Percentiles rank a stretch among this genome's conserved stretches.
Evolutionary conservation across 2,113 vertebrate genomes (phyloP).

Genomic region (Dipodomys spectabilis): DNA sequence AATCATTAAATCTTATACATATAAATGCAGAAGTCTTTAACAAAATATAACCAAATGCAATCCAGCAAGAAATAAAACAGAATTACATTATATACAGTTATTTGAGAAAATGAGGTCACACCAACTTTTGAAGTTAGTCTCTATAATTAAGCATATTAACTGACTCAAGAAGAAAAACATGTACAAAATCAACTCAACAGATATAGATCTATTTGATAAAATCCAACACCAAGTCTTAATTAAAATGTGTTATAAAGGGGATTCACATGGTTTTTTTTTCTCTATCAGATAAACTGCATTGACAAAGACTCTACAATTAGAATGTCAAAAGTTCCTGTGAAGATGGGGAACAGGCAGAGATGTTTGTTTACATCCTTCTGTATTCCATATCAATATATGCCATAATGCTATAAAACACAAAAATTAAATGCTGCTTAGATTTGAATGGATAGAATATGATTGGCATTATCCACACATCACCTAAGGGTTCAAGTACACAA

Average conservation of each 20-base stretch:
- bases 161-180: not conserved
- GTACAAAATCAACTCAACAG: not conserved
- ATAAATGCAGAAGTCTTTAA: too few relatives aligned
- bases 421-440: not conserved
- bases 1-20: not conserved
- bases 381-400: not conserved
- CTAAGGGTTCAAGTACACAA: not conserved
- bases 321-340: not conserved
- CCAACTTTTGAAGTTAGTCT: not conserved
- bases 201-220: not conserved
- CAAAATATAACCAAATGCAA: not conserved
- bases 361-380: not conserved
- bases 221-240: not conserved
- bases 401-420: not conserved
- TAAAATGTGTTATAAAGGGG: too few relatives aligned
- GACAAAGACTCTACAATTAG: not conserved
- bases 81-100: not conserved
- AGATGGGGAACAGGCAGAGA: not conserved
- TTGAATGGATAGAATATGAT: not conserved
- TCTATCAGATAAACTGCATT: not conserved
- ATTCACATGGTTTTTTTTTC: too few relatives aligned
- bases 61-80: not conserved
- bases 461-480: not conserved
- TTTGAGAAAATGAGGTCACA: not conserved
- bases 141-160: not conserved